phyloP scores from a whole-genome alignment of 1,140 invertebrate genomes.

The Leptoteleia sp. region DNA sequence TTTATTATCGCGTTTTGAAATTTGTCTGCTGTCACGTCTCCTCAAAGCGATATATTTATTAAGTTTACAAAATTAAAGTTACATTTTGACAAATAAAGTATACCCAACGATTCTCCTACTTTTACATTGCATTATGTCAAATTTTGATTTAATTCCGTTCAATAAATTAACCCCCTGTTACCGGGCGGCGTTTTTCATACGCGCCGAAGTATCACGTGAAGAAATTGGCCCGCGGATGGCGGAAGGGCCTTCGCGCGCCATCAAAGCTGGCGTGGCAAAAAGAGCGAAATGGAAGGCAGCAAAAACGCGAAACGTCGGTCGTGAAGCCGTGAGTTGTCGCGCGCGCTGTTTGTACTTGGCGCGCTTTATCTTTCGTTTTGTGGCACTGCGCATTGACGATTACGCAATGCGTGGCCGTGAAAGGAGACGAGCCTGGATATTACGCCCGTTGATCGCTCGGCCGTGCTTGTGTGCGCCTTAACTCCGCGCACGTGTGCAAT shows the following conservation, averaged over 20 bases:
- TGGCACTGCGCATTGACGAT: slow-evolving; percentile 75
- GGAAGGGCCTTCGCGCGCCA: not conserved
- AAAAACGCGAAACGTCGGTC: slow-evolving; percentile 54
- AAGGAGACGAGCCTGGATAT: slow-evolving; percentile 72
- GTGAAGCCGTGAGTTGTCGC: slow-evolving; percentile 30
- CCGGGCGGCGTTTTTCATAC: too few relatives aligned
- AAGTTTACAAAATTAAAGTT: too few relatives aligned
- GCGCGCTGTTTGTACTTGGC: slow-evolving; percentile 69
- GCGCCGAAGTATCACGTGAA: too few relatives aligned
- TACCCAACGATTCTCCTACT: too few relatives aligned
- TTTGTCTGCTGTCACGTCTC: too few relatives aligned
- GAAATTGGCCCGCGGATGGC: not conserved
- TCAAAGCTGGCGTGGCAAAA: not conserved
- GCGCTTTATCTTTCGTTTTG: slow-evolving; percentile 74
- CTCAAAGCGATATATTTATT: too few relatives aligned
- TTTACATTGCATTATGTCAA: too few relatives aligned
- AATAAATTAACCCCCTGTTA: too few relatives aligned
- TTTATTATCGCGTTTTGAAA: too few relatives aligned
- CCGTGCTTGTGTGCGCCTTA: slow-evolving; percentile 28
- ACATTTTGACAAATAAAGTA: too few relatives aligned
- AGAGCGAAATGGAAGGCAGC: slow-evolving; percentile 6
- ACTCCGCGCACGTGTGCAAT: slow-evolving; percentile 62
- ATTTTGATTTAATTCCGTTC: too few relatives aligned
- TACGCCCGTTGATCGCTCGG: slow-evolving; percentile 50
- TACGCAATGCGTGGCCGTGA: slow-evolving; percentile 80